Evolutionary conservation across 2,888 invertebrate species (phyloP), one percentile per base, ranked within the genome.

Genomic region (Drosophila merina): DNA sequence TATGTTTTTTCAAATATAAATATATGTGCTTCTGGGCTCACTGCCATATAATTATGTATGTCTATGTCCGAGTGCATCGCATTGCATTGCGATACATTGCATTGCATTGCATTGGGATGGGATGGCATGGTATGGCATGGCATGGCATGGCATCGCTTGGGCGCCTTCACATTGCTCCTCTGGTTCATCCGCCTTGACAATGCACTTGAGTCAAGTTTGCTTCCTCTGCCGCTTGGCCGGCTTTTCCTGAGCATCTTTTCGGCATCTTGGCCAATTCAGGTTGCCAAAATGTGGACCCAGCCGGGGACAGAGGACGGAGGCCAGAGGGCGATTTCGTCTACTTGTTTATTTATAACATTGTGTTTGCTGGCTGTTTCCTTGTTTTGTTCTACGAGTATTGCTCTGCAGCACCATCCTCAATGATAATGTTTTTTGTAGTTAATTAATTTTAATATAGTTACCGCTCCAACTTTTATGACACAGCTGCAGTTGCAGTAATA

Each of bases 181-280:
- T 33, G 49, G 58, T 20, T 52, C n/a, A 36, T 47, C 68, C 72
- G 73, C 85, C 85, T 85, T 85, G 85, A 79, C 85, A 85, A 86
- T 85, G 88, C 83, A 83, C 85, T 85, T 85, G 85, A 85, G 76
- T 83, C 79, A 86, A 82, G 79, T 84, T 79, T 79, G 84, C 76
- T 87, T 85, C 87, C 82, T 82, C 75, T 60, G 59, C 44, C 20
- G 42, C 44, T 74, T 62, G 60, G 72, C 68, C 66, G 54, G 64
- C 64, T 64, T 62, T 59, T 72, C 51, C 64, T 57, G 72, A 62
- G 71, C 51, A 49, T 58, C 47, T 47, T 40, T 8, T 7, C 14
- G 28, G 59, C 44, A 42, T 55, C 59, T 47, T 81, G 58, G 77
- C 82, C 78, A 78, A 81, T 79, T 69, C 42, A 14, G 56, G 50